Evolutionary conservation across 2,888 invertebrate species (phyloP), one percentile per base, ranked within the genome.

Genomic region (Monoplex corrugatus): DNA sequence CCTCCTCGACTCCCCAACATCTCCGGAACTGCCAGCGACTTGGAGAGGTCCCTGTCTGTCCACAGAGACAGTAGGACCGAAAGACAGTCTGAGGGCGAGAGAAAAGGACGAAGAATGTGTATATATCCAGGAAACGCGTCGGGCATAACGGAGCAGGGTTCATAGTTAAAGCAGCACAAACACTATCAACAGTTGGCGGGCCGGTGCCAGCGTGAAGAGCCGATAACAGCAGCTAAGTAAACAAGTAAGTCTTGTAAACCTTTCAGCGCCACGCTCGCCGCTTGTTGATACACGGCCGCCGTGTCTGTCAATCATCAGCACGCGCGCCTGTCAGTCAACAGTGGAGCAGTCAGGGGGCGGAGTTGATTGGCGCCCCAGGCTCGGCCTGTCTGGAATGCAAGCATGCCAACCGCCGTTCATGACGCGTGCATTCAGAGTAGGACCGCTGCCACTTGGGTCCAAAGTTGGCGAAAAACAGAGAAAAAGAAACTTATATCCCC

Each of bases 321-420:
- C 87, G 78, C 75, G 86, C 72, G 50, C 23, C 57, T 87, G 87
- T 87, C 87, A 78, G 32, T 87, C 87, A 87, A 35, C 16, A 19
- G 16, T n/a, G 19, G 6, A 23, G 45, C n/a, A 13, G 8, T 2
- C 3, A 13, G n/a, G 68, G 80, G 87, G 86, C 87, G 87, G 72
- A 75, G 75, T 75, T 72, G 50, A 16, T 5, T 87, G 87, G 87
- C 87, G 87, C 87, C 87, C 35, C 23, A 43, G n/a, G 45, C 19
- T 23, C 44, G 50, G 80, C 78, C 84, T 38, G 84, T 84, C 84
- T 50, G 84, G 84, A 84, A 68, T 63, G 86, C 86, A 10, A 3
- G 57, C 63, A 23, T n/a, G 8, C 2, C 68, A 6, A 10, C 63
- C 28, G 63, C 40, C 40, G 68, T 57, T 40, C 68, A 43, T 57